phyloP scores from a whole-genome alignment of 2,113 vertebrate genomes.

The Cygnus buccinator region DNA sequence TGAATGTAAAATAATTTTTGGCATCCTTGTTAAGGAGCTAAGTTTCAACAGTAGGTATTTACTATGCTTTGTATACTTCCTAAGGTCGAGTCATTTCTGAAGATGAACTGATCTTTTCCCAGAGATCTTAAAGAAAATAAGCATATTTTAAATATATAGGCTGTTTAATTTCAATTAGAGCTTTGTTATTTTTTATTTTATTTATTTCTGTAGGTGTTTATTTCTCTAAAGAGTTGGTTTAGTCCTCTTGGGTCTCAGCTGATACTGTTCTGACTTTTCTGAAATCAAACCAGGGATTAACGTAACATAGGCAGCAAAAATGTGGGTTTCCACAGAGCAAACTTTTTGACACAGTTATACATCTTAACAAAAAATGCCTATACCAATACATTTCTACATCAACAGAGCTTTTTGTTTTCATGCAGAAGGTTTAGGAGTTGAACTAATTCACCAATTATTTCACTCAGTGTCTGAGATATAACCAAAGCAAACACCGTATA shows the following conservation, averaged over 20 bases:
- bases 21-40: not conserved
- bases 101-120: not conserved
- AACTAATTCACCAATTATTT: not conserved
- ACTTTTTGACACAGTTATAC: not conserved
- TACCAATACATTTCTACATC: not conserved
- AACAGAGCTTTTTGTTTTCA: not conserved
- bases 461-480: not conserved
- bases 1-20: not conserved
- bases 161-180: not conserved
- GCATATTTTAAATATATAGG: not conserved
- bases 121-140: not conserved
- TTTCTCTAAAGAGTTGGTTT: not conserved
- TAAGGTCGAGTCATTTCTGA: not conserved
- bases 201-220: not conserved
- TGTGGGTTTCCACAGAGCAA: not conserved
- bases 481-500: not conserved
- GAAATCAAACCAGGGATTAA: not conserved
- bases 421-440: not conserved
- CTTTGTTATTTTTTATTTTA: not conserved
- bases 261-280: not conserved
- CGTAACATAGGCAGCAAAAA: not conserved
- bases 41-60: not conserved
- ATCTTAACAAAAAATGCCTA: not conserved
- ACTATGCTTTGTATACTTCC: not conserved
- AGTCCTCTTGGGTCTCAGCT: not conserved